Evolutionary conservation across 2,797 vertebrate species (phyloP).

Genomic region (Acanthurus lineatus): DNA sequence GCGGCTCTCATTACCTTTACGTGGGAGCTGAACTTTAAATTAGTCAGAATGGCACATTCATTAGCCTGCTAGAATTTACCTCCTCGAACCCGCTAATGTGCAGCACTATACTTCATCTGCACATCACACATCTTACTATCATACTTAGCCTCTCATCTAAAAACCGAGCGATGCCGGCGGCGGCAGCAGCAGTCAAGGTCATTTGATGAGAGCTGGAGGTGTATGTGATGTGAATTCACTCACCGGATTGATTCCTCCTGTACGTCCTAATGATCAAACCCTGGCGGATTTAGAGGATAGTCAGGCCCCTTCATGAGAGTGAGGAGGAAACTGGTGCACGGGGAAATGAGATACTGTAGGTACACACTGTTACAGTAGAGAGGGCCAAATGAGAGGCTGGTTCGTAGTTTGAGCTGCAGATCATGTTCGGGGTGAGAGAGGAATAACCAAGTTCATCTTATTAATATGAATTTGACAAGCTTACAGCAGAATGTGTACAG

Average conservation of each 20-base stretch:
- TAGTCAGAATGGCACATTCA: conserved; percentile 67
- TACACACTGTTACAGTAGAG: conserved; percentile 67
- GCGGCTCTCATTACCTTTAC: conserved; percentile 66
- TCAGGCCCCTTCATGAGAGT: conserved; percentile 74
- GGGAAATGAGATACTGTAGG: conserved; percentile 75
- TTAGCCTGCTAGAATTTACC: conserved; percentile 69
- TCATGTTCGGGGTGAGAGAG: conserved; percentile 73
- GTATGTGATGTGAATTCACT: conserved; percentile 82
- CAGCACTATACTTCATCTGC: conserved; percentile 67
- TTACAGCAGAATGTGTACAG: conserved; percentile 29
- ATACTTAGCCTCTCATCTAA: conserved; percentile 76
- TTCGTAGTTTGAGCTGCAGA: conserved; percentile 79
- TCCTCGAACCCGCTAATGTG: conserved; percentile 53
- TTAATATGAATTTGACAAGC: conserved; percentile 58
- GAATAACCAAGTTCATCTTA: conserved; percentile 51
- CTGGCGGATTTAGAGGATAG: conserved; percentile 78
- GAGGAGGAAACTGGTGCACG: conserved; percentile 58
- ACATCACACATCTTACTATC: conserved; percentile 73
- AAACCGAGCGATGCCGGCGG: conserved; percentile 61
- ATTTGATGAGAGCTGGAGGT: conserved; percentile 78
- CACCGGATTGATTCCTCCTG: conserved; percentile 79
- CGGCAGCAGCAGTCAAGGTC: conserved; percentile 78
- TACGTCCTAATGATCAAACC: conserved; percentile 83
- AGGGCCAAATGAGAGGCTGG: conserved; percentile 58
- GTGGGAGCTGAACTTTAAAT: conserved; percentile 72